These are phyloP conservation scores for Drosophila demipolita DNA, from an alignment of 2,888 invertebrate genomes.

Conservation along the genomic window DNA sequence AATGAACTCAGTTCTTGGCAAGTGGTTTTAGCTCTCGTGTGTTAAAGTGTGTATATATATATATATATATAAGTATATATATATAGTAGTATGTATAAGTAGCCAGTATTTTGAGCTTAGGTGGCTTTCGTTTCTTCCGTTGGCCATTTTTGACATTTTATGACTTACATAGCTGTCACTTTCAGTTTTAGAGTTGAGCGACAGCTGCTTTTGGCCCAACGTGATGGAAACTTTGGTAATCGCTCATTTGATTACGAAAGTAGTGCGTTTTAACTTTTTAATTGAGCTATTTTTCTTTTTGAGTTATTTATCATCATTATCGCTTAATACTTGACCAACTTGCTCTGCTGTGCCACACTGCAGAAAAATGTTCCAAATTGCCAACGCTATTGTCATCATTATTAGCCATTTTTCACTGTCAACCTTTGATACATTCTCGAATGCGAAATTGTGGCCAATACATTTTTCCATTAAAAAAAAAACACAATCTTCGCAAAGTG, in stretches of 20 bases:
- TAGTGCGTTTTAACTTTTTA: slow-evolving; percentile 71
- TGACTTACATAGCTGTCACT: slow-evolving; percentile 58
- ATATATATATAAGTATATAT: not conserved
- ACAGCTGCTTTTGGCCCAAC: slow-evolving; percentile 45
- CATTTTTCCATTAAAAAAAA: not conserved
- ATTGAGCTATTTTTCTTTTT: slow-evolving; percentile 73
- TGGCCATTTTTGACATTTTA: slow-evolving; percentile 54
- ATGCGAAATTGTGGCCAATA: not conserved
- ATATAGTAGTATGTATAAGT: not conserved
- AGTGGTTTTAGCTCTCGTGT: slow-evolving; percentile 1
- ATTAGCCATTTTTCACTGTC: not conserved
- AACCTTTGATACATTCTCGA: not conserved
- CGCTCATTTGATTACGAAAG: slow-evolving; percentile 78
- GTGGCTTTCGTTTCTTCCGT: slow-evolving; percentile 3
- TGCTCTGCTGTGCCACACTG: slow-evolving; percentile 30
- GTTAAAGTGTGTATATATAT: not conserved
- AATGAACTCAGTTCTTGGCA: slow-evolving; percentile 5
- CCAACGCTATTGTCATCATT: not conserved
- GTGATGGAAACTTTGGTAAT: slow-evolving; percentile 66
- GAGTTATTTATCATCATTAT: slow-evolving; percentile 78
- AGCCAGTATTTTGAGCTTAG: not conserved
- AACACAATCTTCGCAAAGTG: too few species aligned
- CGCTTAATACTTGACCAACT: slow-evolving; percentile 70
- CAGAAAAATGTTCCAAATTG: not conserved
- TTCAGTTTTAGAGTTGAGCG: slow-evolving; percentile 36